Base-by-base conservation (phyloP, 2,113 vertebrate genomes). In the Cyanistes caeruleus region DNA sequence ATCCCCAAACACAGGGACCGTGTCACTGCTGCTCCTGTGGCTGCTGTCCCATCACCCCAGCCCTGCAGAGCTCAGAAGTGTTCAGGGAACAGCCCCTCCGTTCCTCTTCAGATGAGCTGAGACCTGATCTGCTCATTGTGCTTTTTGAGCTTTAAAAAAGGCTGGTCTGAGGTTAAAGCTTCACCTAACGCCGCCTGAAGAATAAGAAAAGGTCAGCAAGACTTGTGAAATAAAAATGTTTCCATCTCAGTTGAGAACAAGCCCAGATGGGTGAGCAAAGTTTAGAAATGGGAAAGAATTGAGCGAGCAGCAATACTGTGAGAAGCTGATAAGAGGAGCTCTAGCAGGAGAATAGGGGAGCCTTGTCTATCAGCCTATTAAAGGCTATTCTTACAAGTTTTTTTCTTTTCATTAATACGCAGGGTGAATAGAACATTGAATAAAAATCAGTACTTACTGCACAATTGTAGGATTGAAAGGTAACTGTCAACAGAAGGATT, bases 401-500 rank as follows among this genome's bases (percentile, higher is more conserved):
- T 97, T 94, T 94, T 91, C 96, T 96, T 98, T 98, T 98, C 98
- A 98, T 98, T 98, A 98, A 98, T 98, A 98, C 96, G 96, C 97
- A 96, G 98, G 98, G 98, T 98, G 98, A 98, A 98, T 98, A 97
- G 98, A 98, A 97, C 97, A 92, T 95, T 98, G 98, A 98, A 99
- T 98, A 98, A 98, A 98, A 99, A 98, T 98, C 98, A 98, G 98
- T 98, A 98, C 97, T 98, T 98, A 98, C 97, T 89, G 97, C 98
- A 98, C 98, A 98, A 99, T 99, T 98, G 98, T 97, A 84, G 97
- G 98, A 99, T 98, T 99, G 99, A 99, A 99, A 99, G 98, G 99
- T 99, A 99, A 98, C 99, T 99, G 98, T 99, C 99, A 99, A 98
- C 97, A 98, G 98, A 98, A 97, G 98, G 98, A 98, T 98, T 97